Evolutionary conservation across 2,888 invertebrate species (phyloP).

Genomic region (Parnassius mnemosyne): DNA sequence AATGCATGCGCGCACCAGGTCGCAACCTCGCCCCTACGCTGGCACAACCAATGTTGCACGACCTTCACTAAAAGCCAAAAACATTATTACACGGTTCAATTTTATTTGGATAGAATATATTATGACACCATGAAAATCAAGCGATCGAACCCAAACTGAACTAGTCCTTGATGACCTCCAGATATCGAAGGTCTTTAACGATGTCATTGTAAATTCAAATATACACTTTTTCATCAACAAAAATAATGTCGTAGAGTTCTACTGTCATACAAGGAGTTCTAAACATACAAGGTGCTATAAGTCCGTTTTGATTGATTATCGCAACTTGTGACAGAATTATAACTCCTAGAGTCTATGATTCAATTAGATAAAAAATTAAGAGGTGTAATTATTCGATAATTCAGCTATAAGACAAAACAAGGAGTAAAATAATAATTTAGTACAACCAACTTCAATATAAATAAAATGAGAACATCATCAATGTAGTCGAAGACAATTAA

Average conservation of each 20-base stretch:
- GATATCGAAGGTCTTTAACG: slow-evolving; percentile 6
- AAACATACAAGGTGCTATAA: no score
- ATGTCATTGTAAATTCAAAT: neutral
- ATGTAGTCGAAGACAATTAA: no score
- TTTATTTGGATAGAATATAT: slow-evolving; percentile 6
- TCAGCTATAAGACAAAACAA: no score
- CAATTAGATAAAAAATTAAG: no score
- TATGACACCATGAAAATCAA: neutral
- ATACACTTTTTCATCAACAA: neutral
- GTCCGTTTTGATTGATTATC: no score
- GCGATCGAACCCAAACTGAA: neutral
- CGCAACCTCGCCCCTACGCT: slow-evolving; percentile 54
- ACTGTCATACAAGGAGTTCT: no score
- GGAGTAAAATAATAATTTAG: no score
- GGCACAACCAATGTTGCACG: slow-evolving; percentile 43
- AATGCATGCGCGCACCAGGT: slow-evolving; percentile 68
- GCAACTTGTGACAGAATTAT: no score
- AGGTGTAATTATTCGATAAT: no score
- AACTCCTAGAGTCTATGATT: no score
- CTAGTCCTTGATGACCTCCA: slow-evolving; percentile 7
- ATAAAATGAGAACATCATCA: no score
- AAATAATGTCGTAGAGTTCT: neutral
- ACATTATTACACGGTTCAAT: neutral
- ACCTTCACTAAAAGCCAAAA: slow-evolving; percentile 36
- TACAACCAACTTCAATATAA: no score